A percentile compares a stretch with the other conserved stretches of the same genome.
Conservation (phyloP, 2,888 invertebrate genomes). For the Hartigia nigra region DNA sequence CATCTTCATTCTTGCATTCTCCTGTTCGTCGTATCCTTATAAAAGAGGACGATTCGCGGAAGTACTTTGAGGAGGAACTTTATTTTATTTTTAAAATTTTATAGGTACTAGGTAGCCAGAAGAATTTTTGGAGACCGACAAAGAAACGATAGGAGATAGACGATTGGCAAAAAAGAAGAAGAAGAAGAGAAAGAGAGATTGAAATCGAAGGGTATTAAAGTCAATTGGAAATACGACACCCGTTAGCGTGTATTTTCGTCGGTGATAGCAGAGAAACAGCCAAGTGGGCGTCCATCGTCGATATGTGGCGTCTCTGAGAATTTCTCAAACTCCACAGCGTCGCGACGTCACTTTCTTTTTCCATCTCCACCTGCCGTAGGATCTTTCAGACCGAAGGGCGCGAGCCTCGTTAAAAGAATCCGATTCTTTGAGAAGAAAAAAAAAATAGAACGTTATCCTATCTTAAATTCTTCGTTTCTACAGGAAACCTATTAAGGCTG, state of each 20-base stretch:
- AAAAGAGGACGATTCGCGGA: background rate
- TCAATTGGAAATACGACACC: background rate
- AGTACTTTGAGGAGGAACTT: background rate
- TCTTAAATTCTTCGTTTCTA: background rate
- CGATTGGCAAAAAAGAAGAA: background rate
- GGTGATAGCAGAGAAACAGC: background rate
- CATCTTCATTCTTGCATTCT: background rate
- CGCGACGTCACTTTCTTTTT: background rate
- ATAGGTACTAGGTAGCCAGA: background rate
- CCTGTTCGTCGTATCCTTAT: background rate
- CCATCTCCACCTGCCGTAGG: background rate
- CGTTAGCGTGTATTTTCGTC: background rate
- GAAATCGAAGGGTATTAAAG: background rate
- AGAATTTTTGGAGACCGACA: background rate
- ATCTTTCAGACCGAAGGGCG: background rate
- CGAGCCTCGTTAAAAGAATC: background rate
- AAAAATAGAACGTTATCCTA: background rate
- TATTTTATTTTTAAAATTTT: background rate
- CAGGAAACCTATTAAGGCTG: background rate
- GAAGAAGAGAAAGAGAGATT: background rate
- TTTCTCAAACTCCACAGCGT: background rate
- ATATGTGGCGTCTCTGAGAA: background rate
- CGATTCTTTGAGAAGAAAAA: background rate
- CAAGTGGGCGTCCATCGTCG: background rate
- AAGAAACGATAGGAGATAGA: background rate